Conservation (phyloP, 1,140 invertebrate species). For the Ceratosolen solmsi region DNA sequence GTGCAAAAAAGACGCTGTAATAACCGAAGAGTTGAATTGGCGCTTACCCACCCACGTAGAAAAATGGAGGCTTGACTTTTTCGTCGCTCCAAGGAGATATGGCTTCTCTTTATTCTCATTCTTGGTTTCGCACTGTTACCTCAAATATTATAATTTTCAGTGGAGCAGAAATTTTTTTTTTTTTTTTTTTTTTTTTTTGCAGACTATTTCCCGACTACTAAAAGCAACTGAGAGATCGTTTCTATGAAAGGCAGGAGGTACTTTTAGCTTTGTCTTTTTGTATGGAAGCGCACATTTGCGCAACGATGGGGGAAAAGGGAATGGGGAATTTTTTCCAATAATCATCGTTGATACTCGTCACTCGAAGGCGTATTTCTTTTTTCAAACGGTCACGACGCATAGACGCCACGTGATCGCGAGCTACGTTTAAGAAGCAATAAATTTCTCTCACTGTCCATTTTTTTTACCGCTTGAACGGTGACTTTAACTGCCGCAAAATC, state of each 20-base stretch:
- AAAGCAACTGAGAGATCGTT: background rate
- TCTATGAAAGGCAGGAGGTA: background rate
- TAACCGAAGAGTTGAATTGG: background rate
- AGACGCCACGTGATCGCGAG: too few species aligned
- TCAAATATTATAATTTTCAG: background rate
- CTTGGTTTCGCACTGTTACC: too few species aligned
- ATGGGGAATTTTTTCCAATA: too few species aligned
- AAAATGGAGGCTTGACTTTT: background rate
- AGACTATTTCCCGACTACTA: background rate
- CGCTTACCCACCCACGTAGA: background rate
- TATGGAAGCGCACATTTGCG: background rate
- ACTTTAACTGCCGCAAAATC: background rate
- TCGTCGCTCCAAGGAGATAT: background rate
- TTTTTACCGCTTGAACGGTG: too few species aligned
- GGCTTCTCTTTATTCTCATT: background rate
- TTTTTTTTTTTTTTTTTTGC: too few species aligned
- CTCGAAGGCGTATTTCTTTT: too few species aligned
- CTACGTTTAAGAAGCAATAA: background rate
- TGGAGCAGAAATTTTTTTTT: background rate
- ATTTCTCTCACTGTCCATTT: background rate
- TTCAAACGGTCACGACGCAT: too few species aligned
- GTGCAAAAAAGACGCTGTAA: background rate
- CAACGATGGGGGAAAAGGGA: background rate
- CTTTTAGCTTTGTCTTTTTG: background rate
- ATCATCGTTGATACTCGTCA: too few species aligned